Percentiles rank a stretch among this genome's conserved stretches.
Evolutionary conservation across 1,140 invertebrate genomes (phyloP).

Genomic region (Acromyrmex heyeri): DNA sequence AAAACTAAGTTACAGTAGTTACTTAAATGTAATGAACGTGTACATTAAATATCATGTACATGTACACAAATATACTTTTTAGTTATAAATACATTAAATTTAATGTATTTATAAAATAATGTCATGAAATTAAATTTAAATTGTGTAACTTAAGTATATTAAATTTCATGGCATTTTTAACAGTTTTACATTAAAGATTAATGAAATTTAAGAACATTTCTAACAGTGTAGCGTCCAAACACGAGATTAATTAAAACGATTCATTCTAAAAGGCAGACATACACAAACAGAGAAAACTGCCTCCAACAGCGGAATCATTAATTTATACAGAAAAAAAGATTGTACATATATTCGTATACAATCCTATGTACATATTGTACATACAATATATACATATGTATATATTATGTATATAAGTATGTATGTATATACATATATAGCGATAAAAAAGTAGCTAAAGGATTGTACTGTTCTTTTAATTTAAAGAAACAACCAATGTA

Average conservation of each 20-base stretch:
- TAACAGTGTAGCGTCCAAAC: not conserved
- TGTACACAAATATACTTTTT: no score
- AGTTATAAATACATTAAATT: no score
- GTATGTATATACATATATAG: not conserved
- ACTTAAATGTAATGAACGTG: no score
- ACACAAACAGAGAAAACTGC: slow-evolving; percentile 36
- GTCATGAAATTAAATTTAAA: no score
- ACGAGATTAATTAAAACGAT: slow-evolving; percentile 32
- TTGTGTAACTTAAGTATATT: no score
- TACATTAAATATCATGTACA: no score
- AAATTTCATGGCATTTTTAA: no score
- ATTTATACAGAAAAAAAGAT: slow-evolving; percentile 49
- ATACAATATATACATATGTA: slow-evolving; percentile 6
- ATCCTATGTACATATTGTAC: slow-evolving; percentile 2
- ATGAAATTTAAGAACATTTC: no score
- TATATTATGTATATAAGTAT: not conserved
- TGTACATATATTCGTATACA: slow-evolving; percentile 8
- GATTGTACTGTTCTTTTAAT: not conserved
- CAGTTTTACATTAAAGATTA: no score
- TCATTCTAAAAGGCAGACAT: slow-evolving; percentile 31
- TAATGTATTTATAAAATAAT: no score
- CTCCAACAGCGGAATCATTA: slow-evolving; percentile 57
- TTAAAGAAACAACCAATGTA: slow-evolving; percentile 15
- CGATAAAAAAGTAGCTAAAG: slow-evolving; percentile 18
- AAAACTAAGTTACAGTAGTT: no score